Evolutionary conservation across 2,797 vertebrate genomes (phyloP).

Genomic region (Argya squamiceps): DNA sequence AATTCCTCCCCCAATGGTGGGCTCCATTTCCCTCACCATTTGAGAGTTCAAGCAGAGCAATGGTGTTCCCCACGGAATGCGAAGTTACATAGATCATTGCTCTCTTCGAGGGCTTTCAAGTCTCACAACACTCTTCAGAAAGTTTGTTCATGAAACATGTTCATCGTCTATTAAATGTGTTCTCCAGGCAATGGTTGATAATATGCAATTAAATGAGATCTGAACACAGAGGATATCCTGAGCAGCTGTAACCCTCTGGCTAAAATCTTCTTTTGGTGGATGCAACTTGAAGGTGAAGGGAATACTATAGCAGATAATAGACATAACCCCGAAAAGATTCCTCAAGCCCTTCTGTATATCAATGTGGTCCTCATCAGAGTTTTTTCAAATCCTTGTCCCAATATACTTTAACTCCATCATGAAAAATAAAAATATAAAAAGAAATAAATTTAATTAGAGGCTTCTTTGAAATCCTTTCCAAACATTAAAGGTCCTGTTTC

Average conservation of each 20-base stretch:
- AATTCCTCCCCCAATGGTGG: not conserved
- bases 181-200: slow-evolving; percentile 37
- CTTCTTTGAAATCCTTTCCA: not conserved
- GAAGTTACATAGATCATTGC: slow-evolving; percentile 26
- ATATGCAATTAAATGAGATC: slow-evolving; percentile 56
- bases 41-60: not conserved
- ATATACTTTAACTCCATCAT: not conserved
- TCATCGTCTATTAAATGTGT: slow-evolving; percentile 17
- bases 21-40: not conserved
- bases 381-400: not conserved
- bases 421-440: not conserved
- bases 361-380: not conserved
- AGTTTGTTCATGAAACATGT: slow-evolving; percentile 1
- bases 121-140: slow-evolving; percentile 12
- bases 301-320: not conserved
- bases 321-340: not conserved
- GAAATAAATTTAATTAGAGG: slow-evolving; percentile 14
- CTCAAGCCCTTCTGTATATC: not conserved
- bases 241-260: slow-evolving; percentile 8
- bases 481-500: slow-evolving; percentile 1
- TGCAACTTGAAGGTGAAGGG: slow-evolving; percentile 28
- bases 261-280: slow-evolving; percentile 16
- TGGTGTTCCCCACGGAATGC: not conserved
- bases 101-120: slow-evolving; percentile 21
- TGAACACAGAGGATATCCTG: not conserved